Evolutionary conservation across 2,888 invertebrate species (phyloP).

Genomic region (Iphiclides podalirius): DNA sequence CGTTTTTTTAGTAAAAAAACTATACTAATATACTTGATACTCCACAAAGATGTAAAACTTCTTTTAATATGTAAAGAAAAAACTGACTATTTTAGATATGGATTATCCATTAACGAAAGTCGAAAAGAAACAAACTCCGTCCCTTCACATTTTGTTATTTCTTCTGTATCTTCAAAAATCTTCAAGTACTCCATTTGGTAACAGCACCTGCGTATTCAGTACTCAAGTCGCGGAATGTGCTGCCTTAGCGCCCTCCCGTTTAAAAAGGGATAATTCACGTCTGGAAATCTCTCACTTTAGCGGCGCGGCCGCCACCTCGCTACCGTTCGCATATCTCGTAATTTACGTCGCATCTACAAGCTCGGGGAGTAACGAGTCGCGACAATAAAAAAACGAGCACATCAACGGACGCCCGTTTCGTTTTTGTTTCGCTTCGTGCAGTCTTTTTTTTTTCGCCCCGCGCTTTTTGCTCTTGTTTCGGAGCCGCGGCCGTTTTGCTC

Average conservation of each 20-base stretch:
- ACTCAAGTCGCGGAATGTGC: too few species aligned
- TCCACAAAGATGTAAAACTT: too few species aligned
- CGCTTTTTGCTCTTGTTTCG: conserved; percentile 35
- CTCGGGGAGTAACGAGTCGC: conserved; percentile 56
- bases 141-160: too few species aligned
- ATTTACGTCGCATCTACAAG: conserved; percentile 46
- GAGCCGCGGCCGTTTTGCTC: conserved; percentile 56
- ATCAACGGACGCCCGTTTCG: conserved; percentile 44
- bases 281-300: conserved; percentile 11
- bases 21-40: too few species aligned
- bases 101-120: too few species aligned
- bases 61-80: too few species aligned
- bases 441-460: conserved; percentile 26
- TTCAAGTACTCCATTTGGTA: too few species aligned
- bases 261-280: conserved; percentile 11
- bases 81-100: too few species aligned
- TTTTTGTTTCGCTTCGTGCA: conserved; percentile 38
- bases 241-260: background rate
- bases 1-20: too few species aligned
- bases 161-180: too few species aligned
- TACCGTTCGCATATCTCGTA: conserved; percentile 34
- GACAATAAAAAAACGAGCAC: conserved; percentile 48
- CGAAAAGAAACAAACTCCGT: too few species aligned
- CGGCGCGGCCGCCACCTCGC: conserved; percentile 14
- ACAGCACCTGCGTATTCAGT: too few species aligned